phyloP scores from a whole-genome alignment of 2,113 vertebrate genomes.

The Vidua macroura region DNA sequence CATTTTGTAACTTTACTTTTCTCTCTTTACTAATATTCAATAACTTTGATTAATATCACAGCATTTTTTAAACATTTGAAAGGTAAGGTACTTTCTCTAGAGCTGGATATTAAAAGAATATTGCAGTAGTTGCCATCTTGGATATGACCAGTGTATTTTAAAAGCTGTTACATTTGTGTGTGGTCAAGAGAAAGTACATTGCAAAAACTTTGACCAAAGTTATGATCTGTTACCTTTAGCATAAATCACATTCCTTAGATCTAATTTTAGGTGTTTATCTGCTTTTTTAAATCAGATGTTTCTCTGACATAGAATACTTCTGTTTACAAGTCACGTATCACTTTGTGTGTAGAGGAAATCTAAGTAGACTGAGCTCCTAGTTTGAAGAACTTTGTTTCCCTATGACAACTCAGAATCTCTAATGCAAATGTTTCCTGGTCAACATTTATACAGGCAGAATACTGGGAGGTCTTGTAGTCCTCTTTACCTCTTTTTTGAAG shows the following conservation, averaged over 20 bases:
- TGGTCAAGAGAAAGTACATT: neutral
- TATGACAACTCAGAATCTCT: neutral
- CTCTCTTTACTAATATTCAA: neutral
- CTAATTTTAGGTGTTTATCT: neutral
- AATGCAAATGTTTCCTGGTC: neutral
- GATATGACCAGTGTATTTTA: neutral
- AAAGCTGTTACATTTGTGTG: neutral
- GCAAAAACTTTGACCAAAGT: neutral
- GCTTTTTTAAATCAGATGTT: neutral
- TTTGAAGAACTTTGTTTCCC: neutral
- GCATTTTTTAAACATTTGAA: neutral
- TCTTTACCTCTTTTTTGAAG: neutral
- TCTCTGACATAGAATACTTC: neutral
- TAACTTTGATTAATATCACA: neutral
- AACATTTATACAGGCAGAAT: neutral
- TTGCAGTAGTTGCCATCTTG: neutral
- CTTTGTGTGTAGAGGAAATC: neutral
- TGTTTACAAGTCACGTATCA: neutral
- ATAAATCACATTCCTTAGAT: neutral
- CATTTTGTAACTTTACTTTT: neutral
- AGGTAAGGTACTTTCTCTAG: neutral
- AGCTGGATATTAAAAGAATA: neutral
- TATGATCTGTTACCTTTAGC: neutral
- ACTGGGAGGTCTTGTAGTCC: neutral
- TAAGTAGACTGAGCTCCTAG: neutral